These are phyloP conservation scores for Dorcus hopei DNA, from an alignment of 2,888 invertebrate genomes.

Conservation along the genomic window DNA sequence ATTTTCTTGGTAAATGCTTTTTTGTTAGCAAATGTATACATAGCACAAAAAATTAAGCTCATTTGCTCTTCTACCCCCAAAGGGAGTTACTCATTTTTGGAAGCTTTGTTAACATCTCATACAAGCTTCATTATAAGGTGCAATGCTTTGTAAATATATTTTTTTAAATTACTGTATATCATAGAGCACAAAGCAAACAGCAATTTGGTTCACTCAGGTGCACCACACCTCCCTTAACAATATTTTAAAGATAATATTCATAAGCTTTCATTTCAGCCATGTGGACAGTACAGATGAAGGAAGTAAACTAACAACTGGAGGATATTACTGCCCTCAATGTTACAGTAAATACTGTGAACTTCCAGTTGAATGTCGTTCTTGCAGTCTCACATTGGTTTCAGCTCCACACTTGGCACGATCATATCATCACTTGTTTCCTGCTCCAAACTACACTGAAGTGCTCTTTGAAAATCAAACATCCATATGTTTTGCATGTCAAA, in stretches of 20 bases:
- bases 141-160: no score
- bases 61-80: no score
- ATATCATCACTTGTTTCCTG: slow-evolving; percentile 95
- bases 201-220: no score
- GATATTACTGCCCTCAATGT: slow-evolving; percentile 93
- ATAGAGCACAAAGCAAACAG: no score
- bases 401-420: slow-evolving; percentile 97
- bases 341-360: slow-evolving; percentile 96
- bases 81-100: no score
- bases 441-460: slow-evolving; percentile 78
- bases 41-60: no score
- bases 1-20: no score
- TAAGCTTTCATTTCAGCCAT: slow-evolving; percentile 57
- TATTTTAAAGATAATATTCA: no score
- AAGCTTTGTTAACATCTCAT: no score
- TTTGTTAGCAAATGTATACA: no score
- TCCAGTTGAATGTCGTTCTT: slow-evolving; percentile 94
- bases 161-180: no score
- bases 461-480: slow-evolving; percentile 56
- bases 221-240: not conserved
- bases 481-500: slow-evolving; percentile 74
- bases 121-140: no score
- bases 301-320: slow-evolving; percentile 68
- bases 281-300: slow-evolving; percentile 70
- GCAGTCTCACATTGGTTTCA: slow-evolving; percentile 92